phyloP scores from a whole-genome alignment of 2,797 vertebrate genomes.

The Mastacembelus armatus region DNA sequence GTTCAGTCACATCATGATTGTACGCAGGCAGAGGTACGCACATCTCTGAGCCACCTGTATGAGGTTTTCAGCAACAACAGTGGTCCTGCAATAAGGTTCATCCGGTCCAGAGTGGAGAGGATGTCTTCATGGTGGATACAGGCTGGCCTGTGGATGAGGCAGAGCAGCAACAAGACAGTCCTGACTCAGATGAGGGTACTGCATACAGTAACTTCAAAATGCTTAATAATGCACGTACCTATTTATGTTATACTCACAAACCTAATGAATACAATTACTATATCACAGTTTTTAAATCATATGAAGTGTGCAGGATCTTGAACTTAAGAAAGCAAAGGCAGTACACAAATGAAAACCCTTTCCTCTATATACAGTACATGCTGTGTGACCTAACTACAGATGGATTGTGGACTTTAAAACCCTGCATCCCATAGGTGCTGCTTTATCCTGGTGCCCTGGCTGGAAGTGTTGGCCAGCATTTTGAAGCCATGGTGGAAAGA shows the following conservation, averaged over 20 bases:
- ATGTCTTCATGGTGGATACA: slow-evolving; percentile 73
- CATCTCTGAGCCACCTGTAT: slow-evolving; percentile 61
- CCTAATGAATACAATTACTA: too few relatives aligned
- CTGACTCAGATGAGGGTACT: slow-evolving; percentile 72
- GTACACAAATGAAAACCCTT: too few relatives aligned
- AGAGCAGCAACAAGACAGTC: slow-evolving; percentile 46
- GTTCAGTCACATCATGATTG: neutral
- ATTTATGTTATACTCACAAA: neutral
- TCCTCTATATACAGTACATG: neutral
- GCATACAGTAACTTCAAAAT: too few relatives aligned
- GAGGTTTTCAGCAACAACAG: slow-evolving; percentile 60
- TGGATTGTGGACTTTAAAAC: neutral
- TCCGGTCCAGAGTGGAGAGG: slow-evolving; percentile 75
- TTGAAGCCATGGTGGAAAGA: slow-evolving; percentile 75
- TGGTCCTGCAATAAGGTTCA: slow-evolving; percentile 74
- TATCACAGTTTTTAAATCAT: too few relatives aligned
- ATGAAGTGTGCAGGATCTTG: too few relatives aligned
- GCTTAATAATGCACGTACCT: too few relatives aligned
- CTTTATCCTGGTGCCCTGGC: slow-evolving; percentile 78
- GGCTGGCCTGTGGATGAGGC: slow-evolving; percentile 67
- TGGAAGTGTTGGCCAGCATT: slow-evolving; percentile 70
- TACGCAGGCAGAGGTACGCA: slow-evolving; percentile 67
- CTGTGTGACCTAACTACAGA: neutral
- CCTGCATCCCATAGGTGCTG: slow-evolving; percentile 68
- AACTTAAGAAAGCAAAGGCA: neutral